Conservation (phyloP, 2,113 vertebrate species). For the Lepisosteus osseus region DNA sequence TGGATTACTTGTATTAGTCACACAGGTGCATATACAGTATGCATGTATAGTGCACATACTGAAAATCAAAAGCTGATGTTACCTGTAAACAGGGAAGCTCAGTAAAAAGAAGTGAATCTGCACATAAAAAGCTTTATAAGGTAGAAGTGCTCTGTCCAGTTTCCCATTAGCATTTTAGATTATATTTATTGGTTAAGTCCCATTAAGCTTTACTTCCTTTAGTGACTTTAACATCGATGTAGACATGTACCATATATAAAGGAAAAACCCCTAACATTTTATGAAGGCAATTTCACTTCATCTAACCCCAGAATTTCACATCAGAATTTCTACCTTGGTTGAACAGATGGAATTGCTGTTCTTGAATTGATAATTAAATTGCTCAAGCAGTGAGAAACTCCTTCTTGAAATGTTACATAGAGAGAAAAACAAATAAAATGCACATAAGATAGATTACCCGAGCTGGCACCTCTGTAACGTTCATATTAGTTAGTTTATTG, state of each 20-base stretch:
- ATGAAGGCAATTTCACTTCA: slow-evolving; percentile 5
- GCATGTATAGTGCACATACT: no score
- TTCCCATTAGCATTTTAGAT: background rate
- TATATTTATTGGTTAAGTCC: slow-evolving; percentile 16
- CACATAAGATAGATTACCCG: no score
- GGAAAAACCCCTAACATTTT: background rate
- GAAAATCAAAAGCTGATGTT: no score
- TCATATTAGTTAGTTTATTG: no score
- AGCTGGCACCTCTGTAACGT: no score
- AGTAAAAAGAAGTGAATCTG: background rate
- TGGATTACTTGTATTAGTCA: no score
- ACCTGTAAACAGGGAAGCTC: no score
- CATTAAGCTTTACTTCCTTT: slow-evolving; percentile 26
- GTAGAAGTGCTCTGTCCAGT: background rate
- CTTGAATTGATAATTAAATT: slow-evolving; percentile 33
- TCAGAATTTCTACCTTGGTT: slow-evolving; percentile 2
- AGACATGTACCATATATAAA: slow-evolving; percentile 16
- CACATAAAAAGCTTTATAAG: background rate
- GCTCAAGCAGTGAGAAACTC: slow-evolving; percentile 22
- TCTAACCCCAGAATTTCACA: background rate
- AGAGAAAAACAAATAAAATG: background rate
- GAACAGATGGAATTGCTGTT: slow-evolving; percentile 14
- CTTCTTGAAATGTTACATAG: slow-evolving; percentile 5
- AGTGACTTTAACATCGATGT: slow-evolving; percentile 20
- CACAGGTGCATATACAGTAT: no score